A percentile compares a stretch with the other conserved stretches of the same genome.
Conservation (phyloP, 1,140 invertebrate species). For the Aradophagus sp. region DNA sequence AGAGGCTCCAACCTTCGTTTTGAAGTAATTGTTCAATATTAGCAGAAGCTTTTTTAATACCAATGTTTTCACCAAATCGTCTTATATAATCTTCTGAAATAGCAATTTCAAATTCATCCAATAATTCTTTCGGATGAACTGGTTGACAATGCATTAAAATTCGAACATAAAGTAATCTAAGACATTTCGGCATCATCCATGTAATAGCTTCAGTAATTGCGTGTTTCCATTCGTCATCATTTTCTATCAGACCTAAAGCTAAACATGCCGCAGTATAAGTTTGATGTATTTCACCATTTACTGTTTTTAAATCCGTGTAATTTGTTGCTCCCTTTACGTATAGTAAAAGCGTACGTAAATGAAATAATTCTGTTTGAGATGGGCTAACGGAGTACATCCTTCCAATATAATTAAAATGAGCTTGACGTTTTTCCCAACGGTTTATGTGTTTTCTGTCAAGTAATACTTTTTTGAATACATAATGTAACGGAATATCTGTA, state of each 20-base stretch:
- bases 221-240: constrained; percentile 6
- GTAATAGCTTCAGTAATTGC: neutral
- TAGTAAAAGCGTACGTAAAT: constrained; percentile 11
- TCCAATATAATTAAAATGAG: constrained; percentile 2
- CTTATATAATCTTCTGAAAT: too few relatives aligned
- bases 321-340: too few relatives aligned
- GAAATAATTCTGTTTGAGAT: too few relatives aligned
- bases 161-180: too few relatives aligned
- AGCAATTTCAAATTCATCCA: too few relatives aligned
- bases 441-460: neutral
- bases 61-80: neutral
- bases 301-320: constrained; percentile 7
- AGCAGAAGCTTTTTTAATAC: neutral
- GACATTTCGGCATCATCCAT: too few relatives aligned
- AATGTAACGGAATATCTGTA: constrained; percentile 17
- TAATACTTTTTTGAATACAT: constrained; percentile 4
- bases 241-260: too few relatives aligned
- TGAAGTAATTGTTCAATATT: neutral
- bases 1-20: neutral
- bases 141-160: too few relatives aligned
- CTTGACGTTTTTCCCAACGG: constrained; percentile 10
- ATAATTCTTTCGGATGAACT: too few relatives aligned
- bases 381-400: constrained; percentile 2
- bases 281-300: constrained; percentile 9
- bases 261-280: constrained; percentile 9